Evolutionary conservation across 2,888 invertebrate genomes (phyloP), one percentile per base, ranked within the genome.

Genomic region (Philaethria dido): DNA sequence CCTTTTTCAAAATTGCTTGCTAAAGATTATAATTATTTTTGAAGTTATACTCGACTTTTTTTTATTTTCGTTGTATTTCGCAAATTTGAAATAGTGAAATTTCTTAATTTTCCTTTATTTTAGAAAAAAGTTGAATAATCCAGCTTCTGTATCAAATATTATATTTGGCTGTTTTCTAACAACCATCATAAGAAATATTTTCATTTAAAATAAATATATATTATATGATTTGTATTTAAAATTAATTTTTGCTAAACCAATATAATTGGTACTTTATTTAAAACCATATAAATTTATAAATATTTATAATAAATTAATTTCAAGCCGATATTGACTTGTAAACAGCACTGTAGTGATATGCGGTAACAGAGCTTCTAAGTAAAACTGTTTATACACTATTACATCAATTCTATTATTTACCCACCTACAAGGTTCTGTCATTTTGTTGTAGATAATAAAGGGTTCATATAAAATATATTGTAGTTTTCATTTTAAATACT

Each of bases 371-470:
- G 92, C 92, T 92, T 92, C 85, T 84, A 87, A 85, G 81, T 83
- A 77, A 80, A 70, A 85, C 91, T 92, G 90, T 91, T 91, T 91
- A 86, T 91, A 91, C 90, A 92, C 91, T 82, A 81, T 81, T 82
- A 80, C 77, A 77, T 78, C 77, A 77, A 81, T 80, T 80, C 78
- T 84, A 83, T 87, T 77, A 79, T 87, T 88, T 88, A 80, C 74
- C 80, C 79, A 76, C 78, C 74, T 72, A 73, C 73, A 80, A 76
- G 78, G 79, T 75, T 77, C 79, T 82, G 82, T 87, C 79, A 80
- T 88, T 91, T 86, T 85, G 89, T 92, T 92, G 89, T 92, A 92
- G 92, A 89, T 87, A 87, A 86, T 89, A 89, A 91, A 91, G 80
- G 82, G 79, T 92, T 91, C 86, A 78, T 89, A 89, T 80, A 85